Evolutionary conservation across 2,888 invertebrate species (phyloP).

Genomic region (Thereva nobilitata): DNA sequence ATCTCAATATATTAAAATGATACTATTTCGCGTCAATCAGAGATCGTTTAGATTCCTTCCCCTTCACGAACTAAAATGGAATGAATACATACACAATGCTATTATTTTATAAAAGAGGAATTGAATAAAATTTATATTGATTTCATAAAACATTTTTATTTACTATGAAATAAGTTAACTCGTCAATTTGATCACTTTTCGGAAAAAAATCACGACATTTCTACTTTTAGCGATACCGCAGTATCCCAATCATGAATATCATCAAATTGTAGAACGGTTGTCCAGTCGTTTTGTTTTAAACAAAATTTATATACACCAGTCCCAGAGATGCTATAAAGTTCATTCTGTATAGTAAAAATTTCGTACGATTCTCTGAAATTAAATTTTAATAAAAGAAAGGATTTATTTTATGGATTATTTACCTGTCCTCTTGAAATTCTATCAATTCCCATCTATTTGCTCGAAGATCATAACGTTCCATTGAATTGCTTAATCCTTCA

Average conservation of each 20-base stretch:
- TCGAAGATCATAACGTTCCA: conserved; percentile 49
- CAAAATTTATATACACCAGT: conserved; percentile 47
- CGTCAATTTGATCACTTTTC: too few species aligned
- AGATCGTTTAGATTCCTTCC: too few species aligned
- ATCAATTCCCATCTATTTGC: conserved; percentile 49
- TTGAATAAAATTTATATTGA: too few species aligned
- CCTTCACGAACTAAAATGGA: too few species aligned
- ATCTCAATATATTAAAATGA: too few species aligned
- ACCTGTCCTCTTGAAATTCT: conserved; percentile 48
- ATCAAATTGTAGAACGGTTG: conserved; percentile 45
- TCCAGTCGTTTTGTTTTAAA: conserved; percentile 45
- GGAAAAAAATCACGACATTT: background rate
- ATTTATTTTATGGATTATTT: background rate
- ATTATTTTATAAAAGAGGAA: too few species aligned
- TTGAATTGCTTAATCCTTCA: conserved; percentile 48
- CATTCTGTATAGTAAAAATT: conserved; percentile 48
- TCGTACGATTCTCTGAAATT: conserved; percentile 48
- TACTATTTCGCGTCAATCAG: too few species aligned
- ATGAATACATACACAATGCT: too few species aligned
- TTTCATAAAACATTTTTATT: too few species aligned
- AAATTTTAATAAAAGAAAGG: background rate
- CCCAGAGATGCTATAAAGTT: conserved; percentile 48
- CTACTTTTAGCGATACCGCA: conserved; percentile 47
- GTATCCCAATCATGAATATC: conserved; percentile 49
- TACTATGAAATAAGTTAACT: too few species aligned